Evolutionary conservation across 1,140 invertebrate genomes (phyloP).

Genomic region (Diachasma alloeum): DNA sequence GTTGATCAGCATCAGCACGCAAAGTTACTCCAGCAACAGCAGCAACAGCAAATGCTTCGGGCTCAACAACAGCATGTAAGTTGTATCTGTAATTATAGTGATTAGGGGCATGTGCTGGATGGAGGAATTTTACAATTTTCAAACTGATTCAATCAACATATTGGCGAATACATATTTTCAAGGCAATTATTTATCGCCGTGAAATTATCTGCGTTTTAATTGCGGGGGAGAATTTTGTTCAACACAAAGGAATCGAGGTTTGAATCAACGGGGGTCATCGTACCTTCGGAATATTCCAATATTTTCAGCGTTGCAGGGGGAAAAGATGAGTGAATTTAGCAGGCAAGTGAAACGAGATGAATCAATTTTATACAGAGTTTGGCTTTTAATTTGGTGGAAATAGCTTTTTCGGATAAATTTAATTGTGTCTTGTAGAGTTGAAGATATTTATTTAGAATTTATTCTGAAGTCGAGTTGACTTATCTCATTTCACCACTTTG

Average conservation of each 20-base stretch:
- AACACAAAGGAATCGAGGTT: neutral
- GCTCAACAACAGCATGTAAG: constrained; percentile 62
- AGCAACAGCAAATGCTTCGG: constrained; percentile 64
- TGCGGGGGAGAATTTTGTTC: neutral
- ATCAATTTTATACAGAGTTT: too few relatives aligned
- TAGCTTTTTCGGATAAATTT: too few relatives aligned
- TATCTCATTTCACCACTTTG: too few relatives aligned
- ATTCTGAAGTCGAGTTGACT: too few relatives aligned
- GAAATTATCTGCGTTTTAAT: neutral
- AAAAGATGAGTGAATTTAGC: neutral
- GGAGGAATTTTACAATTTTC: neutral
- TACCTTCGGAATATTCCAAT: neutral
- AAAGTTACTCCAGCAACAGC: constrained; percentile 71
- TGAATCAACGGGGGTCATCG: neutral
- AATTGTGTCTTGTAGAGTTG: too few relatives aligned
- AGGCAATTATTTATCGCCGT: neutral
- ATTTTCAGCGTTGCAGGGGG: neutral
- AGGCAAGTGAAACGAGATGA: too few relatives aligned
- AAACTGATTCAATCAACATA: neutral
- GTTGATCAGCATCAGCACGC: constrained; percentile 70
- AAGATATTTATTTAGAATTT: too few relatives aligned
- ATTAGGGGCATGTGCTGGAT: neutral
- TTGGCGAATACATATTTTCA: neutral
- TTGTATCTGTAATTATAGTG: constrained; percentile 5
- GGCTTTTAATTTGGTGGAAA: neutral